A percentile compares a stretch with the other conserved stretches of the same genome.
phyloP scores from a whole-genome alignment of 2,113 vertebrate genomes.

The Toxotes chatareus region DNA sequence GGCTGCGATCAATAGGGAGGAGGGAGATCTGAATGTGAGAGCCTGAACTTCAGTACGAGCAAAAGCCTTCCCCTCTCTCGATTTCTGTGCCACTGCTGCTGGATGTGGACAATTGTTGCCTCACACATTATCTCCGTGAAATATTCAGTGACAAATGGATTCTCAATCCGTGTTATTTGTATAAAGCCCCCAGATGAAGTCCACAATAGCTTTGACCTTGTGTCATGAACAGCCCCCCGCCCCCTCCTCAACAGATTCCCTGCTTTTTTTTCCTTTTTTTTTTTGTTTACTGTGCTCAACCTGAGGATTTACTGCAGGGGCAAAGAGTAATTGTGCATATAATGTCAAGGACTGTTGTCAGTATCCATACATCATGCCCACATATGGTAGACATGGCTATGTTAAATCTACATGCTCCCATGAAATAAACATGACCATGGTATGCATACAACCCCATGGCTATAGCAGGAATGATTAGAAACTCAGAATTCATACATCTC shows the following conservation, averaged over 20 bases:
- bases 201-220: slow-evolving; percentile 75
- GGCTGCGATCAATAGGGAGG: slow-evolving; percentile 72
- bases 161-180: slow-evolving; percentile 67
- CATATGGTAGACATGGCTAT: slow-evolving; percentile 69
- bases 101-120: slow-evolving; percentile 43
- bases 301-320: slow-evolving; percentile 69
- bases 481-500: slow-evolving; percentile 38
- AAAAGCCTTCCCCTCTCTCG: slow-evolving; percentile 41
- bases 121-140: slow-evolving; percentile 66
- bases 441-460: slow-evolving; percentile 56
- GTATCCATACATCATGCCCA: slow-evolving; percentile 75
- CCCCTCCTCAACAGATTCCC: slow-evolving; percentile 20
- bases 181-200: slow-evolving; percentile 68
- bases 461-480: slow-evolving; percentile 48
- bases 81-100: slow-evolving; percentile 19
- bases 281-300: slow-evolving; percentile 60
- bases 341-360: slow-evolving; percentile 80
- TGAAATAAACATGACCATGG: slow-evolving; percentile 76
- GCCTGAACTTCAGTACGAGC: slow-evolving; percentile 32
- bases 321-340: slow-evolving; percentile 77
- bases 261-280: slow-evolving; percentile 35
- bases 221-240: slow-evolving; percentile 43
- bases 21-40: slow-evolving; percentile 51
- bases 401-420: slow-evolving; percentile 79
- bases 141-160: slow-evolving; percentile 78